Conservation (phyloP, 2,888 invertebrate species). For the Acanthoscelides obtectus region DNA sequence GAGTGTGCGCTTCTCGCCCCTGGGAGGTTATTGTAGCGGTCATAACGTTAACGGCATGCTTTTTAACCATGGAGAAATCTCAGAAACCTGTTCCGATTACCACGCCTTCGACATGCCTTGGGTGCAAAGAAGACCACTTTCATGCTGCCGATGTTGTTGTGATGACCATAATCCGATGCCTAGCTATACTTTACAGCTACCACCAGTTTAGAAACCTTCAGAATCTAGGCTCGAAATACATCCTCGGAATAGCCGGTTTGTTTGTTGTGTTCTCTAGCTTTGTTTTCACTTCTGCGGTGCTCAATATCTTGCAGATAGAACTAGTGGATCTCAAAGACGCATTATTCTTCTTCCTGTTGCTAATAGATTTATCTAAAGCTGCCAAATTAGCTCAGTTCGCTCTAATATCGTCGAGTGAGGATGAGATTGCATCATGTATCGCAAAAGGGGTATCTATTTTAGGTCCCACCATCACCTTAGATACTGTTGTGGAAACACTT, state of each 20-base stretch:
- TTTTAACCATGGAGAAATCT: slow-evolving; percentile 64
- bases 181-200: slow-evolving; percentile 86
- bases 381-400: slow-evolving; percentile 80
- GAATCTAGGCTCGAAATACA: slow-evolving; percentile 82
- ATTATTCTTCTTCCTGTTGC: slow-evolving; percentile 82
- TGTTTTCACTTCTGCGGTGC: slow-evolving; percentile 85
- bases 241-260: slow-evolving; percentile 77
- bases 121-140: slow-evolving; percentile 59
- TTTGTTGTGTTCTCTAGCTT: slow-evolving; percentile 91
- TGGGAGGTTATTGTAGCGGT: slow-evolving; percentile 91
- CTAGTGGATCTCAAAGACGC: slow-evolving; percentile 87
- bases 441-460: slow-evolving; percentile 81
- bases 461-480: slow-evolving; percentile 85
- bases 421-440: slow-evolving; percentile 81
- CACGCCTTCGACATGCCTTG: slow-evolving; percentile 25
- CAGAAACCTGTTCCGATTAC: slow-evolving; percentile 36
- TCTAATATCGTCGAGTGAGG: slow-evolving; percentile 71
- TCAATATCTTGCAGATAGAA: slow-evolving; percentile 81
- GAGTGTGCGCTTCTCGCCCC: slow-evolving; percentile 86
- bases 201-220: slow-evolving; percentile 87
- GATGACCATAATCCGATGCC: slow-evolving; percentile 84
- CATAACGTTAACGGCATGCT: slow-evolving; percentile 72
- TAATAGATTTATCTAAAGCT: slow-evolving; percentile 88
- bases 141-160: slow-evolving; percentile 77
- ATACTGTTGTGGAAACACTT: slow-evolving; percentile 83